phyloP scores from a whole-genome alignment of 2,888 invertebrate species.

The Eupithecia subfuscata region DNA sequence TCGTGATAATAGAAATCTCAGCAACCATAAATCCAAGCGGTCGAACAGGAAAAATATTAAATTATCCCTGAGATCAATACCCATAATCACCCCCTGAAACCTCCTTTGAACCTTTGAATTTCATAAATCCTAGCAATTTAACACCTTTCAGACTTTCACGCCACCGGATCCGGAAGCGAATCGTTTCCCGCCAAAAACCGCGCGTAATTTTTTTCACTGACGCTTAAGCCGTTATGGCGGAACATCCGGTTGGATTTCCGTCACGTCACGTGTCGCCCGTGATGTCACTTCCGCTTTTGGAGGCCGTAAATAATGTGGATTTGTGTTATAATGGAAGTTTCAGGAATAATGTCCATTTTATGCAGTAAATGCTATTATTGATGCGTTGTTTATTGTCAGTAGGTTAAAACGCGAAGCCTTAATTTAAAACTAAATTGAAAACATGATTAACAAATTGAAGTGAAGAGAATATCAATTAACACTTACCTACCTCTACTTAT shows the following conservation, averaged over 20 bases:
- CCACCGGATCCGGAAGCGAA: slow-evolving; percentile 67
- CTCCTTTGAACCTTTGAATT: slow-evolving; percentile 18
- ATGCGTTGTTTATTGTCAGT: neutral
- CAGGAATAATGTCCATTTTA: slow-evolving; percentile 3
- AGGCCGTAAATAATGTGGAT: slow-evolving; percentile 29
- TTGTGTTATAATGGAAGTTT: slow-evolving; percentile 28
- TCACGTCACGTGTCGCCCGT: slow-evolving; percentile 62
- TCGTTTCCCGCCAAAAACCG: slow-evolving; percentile 76
- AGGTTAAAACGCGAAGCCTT: neutral
- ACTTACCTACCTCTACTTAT: too few relatives aligned
- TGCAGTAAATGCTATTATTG: neutral
- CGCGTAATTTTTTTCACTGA: slow-evolving; percentile 73
- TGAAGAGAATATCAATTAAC: too few relatives aligned
- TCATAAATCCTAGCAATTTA: slow-evolving; percentile 48
- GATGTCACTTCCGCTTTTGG: slow-evolving; percentile 50
- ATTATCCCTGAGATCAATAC: slow-evolving; percentile 4
- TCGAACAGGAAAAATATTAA: slow-evolving; percentile 6
- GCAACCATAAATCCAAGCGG: neutral
- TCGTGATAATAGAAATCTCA: neutral
- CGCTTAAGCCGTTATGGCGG: slow-evolving; percentile 75
- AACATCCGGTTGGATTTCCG: slow-evolving; percentile 70
- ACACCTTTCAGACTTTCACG: slow-evolving; percentile 49
- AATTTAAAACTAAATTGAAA: neutral
- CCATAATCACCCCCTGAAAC: neutral
- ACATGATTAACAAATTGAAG: neutral